phyloP scores from a whole-genome alignment of 92 coral and sea anemone genomes.

The Chrysogorgia sp. region DNA sequence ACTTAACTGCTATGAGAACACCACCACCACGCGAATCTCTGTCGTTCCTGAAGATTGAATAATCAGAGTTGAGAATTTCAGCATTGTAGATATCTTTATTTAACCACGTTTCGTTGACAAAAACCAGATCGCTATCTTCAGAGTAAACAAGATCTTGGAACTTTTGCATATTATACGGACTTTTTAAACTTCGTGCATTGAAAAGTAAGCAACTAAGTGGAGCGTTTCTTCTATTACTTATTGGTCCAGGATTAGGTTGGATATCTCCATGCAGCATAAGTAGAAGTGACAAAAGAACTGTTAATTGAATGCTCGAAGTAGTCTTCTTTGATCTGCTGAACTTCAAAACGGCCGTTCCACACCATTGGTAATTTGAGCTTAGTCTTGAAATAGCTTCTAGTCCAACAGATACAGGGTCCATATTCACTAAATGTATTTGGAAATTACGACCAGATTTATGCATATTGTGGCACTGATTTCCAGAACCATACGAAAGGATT shows the following conservation, averaged over 20 bases:
- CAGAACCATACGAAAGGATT: neutral
- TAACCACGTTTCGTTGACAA: conserved; percentile 44
- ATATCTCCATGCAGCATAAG: neutral
- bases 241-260: neutral
- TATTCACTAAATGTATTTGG: conserved; percentile 7
- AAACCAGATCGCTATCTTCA: conserved; percentile 5
- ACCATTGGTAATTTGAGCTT: conserved; percentile 7
- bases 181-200: conserved; percentile 24
- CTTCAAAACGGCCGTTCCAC: conserved; percentile 12
- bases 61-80: conserved; percentile 24
- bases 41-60: conserved; percentile 39
- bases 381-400: conserved; percentile 16
- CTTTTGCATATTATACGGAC: neutral
- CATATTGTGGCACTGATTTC: neutral
- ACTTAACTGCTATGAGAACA: conserved; percentile 43
- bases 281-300: neutral
- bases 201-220: neutral
- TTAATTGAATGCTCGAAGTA: neutral
- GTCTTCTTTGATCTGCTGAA: conserved; percentile 7
- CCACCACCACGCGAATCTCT: conserved; percentile 35
- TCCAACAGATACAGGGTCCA: neutral
- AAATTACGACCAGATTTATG: neutral
- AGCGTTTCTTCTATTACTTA: neutral
- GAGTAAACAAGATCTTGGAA: conserved; percentile 11
- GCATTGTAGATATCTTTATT: conserved; percentile 21